phyloP scores from a whole-genome alignment of 2,797 vertebrate genomes.

The Alcedo quadribrachys region DNA sequence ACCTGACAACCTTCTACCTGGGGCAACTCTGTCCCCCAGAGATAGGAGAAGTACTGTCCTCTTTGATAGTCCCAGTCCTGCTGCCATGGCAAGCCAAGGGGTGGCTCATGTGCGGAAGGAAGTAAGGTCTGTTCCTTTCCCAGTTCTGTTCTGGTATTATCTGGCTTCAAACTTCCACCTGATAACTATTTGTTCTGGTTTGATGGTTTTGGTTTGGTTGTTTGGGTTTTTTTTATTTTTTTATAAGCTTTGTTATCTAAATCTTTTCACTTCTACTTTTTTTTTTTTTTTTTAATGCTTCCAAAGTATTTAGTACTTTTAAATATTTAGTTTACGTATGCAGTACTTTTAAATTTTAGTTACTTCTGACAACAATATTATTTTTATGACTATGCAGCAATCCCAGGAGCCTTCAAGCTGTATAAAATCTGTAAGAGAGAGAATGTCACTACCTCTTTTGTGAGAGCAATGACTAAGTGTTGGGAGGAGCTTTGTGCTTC shows the following conservation, averaged over 20 bases:
- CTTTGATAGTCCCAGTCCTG: background rate
- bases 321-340: background rate
- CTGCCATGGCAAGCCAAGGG: background rate
- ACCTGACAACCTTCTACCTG: background rate
- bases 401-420: background rate
- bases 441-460: background rate
- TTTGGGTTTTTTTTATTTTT: background rate
- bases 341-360: background rate
- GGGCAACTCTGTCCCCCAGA: background rate
- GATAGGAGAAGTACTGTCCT: background rate
- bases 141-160: background rate
- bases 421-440: background rate
- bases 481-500: background rate
- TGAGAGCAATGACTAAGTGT: background rate
- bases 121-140: background rate
- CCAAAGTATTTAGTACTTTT: background rate
- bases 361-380: background rate
- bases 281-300: background rate
- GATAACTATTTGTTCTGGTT: background rate
- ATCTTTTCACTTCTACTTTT: background rate
- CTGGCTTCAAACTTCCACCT: background rate
- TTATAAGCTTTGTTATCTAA: background rate
- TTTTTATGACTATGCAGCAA: background rate
- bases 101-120: background rate
- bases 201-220: background rate